Evolutionary conservation across 1,140 invertebrate genomes (phyloP), one percentile per base, ranked within the genome.

Genomic region (Drosophila pandora): DNA sequence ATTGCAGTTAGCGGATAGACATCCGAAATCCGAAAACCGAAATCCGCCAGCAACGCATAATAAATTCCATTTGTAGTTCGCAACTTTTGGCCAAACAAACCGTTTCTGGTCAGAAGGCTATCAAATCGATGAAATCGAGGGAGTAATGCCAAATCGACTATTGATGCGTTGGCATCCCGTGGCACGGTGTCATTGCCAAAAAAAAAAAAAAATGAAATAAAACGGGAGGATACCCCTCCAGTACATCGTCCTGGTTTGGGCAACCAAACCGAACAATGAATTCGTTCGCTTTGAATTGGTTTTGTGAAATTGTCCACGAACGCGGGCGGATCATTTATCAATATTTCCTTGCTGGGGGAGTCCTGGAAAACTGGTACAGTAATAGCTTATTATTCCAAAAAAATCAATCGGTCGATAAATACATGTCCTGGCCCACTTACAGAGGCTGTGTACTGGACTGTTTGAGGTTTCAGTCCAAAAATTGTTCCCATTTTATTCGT

Each of bases 41-140:
- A 82, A 82, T 82, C 79, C 74, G 71, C 34, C 34, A 37, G 68
- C 79, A 58, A 74, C 63, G 52, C 79, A 70, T 79, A 83, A 83
- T 82, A 82, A 83, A 79, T 83, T 77, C 72, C 79, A 71, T 83
- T 83, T 74, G 76, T 78, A 78, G 72, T 75, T 65, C 74, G 69
- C 58, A 76, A 67, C 63, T 76, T 48, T 57, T 37, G 47, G 59
- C 70, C 47, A 50, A 53, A 67, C 32, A 21, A 13, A 13, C 28
- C n/a, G 12, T 22, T 3, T 28, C 10, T 9, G n/a, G 41, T 34
- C 34, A 37, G 34, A 23, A 23, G 17, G 43, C 17, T 9, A 22
- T 22, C 17, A 47, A 37, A 37, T 37, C 34, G 34, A 37, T 37
- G 34, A 37, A 37, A 10, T 21, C 13, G 32, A 25, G 47, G 23